Conservation (phyloP, 2,797 vertebrate species). For the Phataginus tricuspis region DNA sequence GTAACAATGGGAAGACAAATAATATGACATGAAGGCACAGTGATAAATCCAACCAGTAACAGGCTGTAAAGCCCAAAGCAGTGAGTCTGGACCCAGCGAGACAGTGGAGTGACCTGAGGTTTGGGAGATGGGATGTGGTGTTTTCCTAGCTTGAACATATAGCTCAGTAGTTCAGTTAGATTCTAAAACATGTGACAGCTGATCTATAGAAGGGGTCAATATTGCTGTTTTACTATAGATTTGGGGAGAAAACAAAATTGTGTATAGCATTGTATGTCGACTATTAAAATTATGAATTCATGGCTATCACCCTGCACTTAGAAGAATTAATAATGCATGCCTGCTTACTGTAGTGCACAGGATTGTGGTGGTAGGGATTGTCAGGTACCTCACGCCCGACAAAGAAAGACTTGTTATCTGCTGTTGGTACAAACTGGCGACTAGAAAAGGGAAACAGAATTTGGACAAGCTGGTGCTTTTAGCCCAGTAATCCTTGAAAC, state of each 20-base stretch:
- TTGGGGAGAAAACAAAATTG: constrained; percentile 17
- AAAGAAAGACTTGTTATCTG: neutral
- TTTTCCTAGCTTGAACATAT: neutral
- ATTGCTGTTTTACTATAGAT: neutral
- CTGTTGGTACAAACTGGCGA: neutral
- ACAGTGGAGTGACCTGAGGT: neutral
- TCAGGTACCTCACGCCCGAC: neutral
- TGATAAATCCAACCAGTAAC: neutral
- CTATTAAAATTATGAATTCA: constrained; percentile 41
- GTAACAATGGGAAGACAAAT: neutral
- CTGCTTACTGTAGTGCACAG: neutral
- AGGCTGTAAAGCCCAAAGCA: neutral
- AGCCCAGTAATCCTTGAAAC: neutral
- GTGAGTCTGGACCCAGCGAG: neutral
- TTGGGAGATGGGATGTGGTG: neutral
- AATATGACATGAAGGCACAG: neutral
- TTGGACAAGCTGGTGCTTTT: neutral
- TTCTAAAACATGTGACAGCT: neutral
- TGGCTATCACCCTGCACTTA: constrained; percentile 47
- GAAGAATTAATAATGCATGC: constrained; percentile 6
- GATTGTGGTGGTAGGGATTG: neutral
- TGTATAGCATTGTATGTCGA: neutral
- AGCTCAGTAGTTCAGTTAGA: neutral
- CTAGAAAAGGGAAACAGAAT: neutral
- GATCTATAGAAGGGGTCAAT: neutral